These are phyloP conservation scores for Helleia helle DNA, from an alignment of 2,888 invertebrate species.

Conservation along the genomic window DNA sequence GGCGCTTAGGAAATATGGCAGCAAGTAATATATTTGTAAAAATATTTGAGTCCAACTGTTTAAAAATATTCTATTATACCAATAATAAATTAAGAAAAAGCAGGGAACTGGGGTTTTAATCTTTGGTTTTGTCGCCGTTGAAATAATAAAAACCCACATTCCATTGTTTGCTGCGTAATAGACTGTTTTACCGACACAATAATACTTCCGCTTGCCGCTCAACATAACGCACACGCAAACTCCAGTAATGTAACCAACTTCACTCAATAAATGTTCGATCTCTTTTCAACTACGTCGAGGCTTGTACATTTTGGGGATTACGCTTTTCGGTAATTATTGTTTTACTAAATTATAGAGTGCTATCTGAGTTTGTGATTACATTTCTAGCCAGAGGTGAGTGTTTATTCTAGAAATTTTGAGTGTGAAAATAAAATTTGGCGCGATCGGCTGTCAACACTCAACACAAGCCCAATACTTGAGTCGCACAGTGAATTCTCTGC, in stretches of 20 bases:
- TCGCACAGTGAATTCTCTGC: constrained; percentile 47
- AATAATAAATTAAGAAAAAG: too few relatives aligned
- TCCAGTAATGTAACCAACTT: constrained; percentile 50
- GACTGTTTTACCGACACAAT: constrained; percentile 47
- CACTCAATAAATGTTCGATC: constrained; percentile 68
- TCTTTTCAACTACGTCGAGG: constrained; percentile 63
- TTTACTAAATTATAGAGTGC: constrained; percentile 37
- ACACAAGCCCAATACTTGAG: constrained; percentile 39
- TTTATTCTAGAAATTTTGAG: constrained; percentile 26
- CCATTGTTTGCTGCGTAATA: constrained; percentile 47
- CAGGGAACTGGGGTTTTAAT: too few relatives aligned
- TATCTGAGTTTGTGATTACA: constrained; percentile 26
- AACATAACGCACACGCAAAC: constrained; percentile 61
- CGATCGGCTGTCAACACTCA: constrained; percentile 65
- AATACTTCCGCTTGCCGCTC: constrained; percentile 62
- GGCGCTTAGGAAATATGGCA: too few relatives aligned
- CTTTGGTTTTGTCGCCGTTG: too few relatives aligned
- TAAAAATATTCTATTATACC: too few relatives aligned
- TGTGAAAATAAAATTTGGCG: constrained; percentile 55
- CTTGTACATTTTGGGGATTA: constrained; percentile 61
- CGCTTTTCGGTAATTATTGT: constrained; percentile 68
- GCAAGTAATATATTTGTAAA: too few relatives aligned
- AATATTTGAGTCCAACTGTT: too few relatives aligned
- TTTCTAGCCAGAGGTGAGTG: constrained; percentile 35
- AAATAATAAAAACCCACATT: too few relatives aligned